Conservation (phyloP, 2,797 vertebrate genomes). For the Helostoma temminkii region DNA sequence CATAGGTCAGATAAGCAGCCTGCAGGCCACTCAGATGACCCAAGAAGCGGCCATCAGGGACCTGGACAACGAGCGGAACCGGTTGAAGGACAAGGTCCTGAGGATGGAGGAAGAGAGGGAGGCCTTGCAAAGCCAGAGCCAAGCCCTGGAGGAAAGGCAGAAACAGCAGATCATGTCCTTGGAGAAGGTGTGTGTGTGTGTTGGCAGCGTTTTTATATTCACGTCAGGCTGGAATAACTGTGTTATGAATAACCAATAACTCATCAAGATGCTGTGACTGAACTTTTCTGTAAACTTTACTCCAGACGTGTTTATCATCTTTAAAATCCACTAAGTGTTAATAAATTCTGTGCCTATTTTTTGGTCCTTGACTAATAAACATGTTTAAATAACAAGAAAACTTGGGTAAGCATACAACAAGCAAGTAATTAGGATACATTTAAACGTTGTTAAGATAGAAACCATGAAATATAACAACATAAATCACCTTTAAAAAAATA, state of each 20-base stretch:
- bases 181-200: conserved; percentile 88
- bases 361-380: conserved; percentile 2
- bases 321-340: conserved; percentile 8
- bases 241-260: conserved; percentile 57
- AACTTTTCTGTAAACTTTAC: conserved; percentile 26
- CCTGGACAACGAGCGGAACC: conserved; percentile 95
- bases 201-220: conserved; percentile 46
- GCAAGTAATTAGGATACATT: background rate
- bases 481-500: background rate
- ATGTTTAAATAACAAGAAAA: background rate
- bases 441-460: background rate
- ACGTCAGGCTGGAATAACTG: conserved; percentile 22
- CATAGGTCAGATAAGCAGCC: conserved; percentile 96
- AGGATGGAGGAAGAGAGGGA: conserved; percentile 94
- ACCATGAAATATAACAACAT: background rate
- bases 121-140: conserved; percentile 90
- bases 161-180: conserved; percentile 92
- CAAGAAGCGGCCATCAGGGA: conserved; percentile 97
- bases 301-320: conserved; percentile 17
- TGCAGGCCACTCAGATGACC: conserved; percentile 98
- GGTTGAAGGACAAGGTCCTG: conserved; percentile 92
- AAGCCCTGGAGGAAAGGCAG: conserved; percentile 93
- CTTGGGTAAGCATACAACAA: too few relatives aligned
- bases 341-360: conserved; percentile 6
- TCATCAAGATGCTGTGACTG: conserved; percentile 42